Evolutionary conservation across 1,140 invertebrate species (phyloP), one percentile per base, ranked within the genome.

Genomic region (Parapsyche elsis): DNA sequence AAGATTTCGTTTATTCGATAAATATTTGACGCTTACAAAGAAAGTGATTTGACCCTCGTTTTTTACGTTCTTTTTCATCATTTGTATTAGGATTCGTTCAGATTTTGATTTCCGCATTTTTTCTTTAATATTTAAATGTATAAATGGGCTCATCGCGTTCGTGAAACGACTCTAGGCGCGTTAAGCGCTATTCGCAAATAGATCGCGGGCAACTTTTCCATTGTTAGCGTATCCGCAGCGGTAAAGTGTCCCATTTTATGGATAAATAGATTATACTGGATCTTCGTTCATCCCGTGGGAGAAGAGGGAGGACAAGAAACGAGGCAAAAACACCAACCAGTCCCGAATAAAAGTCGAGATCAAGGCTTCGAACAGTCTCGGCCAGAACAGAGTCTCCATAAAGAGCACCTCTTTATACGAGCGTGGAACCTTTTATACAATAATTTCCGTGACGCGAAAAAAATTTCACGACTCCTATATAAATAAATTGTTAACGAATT

Each of bases 191-290:
- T 53, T 53, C 49, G 49, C 16, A 16, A 53, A 61, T 61, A 19
- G 59, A 61, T 61, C 59, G 64, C 23, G 14, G 10, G 64, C 24
- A 9, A 19, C 21, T 67, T 9, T 5, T 19, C 64, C 64, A 67
- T 67, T 67, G 64, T 67, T 67, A 12, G 49, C 10, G 16, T 5
- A 53, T 53, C 16, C 64, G 64, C 64, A 67, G 23, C 64, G 2
- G 64, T 67, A 67, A 67, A 67, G 64, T 67, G 64, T 67, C 24
- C 21, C 64, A 26, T 26, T 67, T 67, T 67, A 67, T 67, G 64
- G 64, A 23, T 67, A 67, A 67, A 67, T 67, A 67, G 64, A 67
- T 67, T 67, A 67, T 21, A 21, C 24, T 23, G 24, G 64, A 67
- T 67, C 64, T 67, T n/a, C 21, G 23, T 67, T 67, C 64, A 30